These are phyloP conservation scores for Argyresthia goedartella DNA, from an alignment of 2,888 invertebrate genomes.

Conservation along the genomic window DNA sequence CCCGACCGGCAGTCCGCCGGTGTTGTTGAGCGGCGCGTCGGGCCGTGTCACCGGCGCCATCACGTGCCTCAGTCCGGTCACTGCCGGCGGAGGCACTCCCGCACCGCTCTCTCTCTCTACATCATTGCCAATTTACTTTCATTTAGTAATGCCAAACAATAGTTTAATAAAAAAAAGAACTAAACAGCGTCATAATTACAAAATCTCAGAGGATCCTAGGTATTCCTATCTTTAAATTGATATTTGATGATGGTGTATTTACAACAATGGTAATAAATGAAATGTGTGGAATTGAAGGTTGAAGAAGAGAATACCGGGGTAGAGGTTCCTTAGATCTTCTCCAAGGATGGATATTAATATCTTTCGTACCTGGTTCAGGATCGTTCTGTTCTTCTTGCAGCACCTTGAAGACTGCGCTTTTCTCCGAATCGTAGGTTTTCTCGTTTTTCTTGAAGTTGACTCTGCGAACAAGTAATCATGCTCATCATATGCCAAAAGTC, in stretches of 20 bases:
- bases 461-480: slow-evolving; percentile 51
- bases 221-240: too few species aligned
- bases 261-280: too few species aligned
- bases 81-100: slow-evolving; percentile 45
- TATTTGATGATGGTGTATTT: too few species aligned
- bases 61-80: slow-evolving; percentile 78
- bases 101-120: slow-evolving; percentile 36
- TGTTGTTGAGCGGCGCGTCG: slow-evolving; percentile 71
- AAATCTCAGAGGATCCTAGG: too few species aligned
- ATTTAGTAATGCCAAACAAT: too few species aligned
- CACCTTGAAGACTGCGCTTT: slow-evolving; percentile 92
- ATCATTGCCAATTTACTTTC: slow-evolving; percentile 31
- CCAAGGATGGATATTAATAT: not conserved
- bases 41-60: slow-evolving; percentile 79
- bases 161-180: too few species aligned
- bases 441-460: slow-evolving; percentile 97
- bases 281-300: too few species aligned
- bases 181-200: too few species aligned
- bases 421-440: slow-evolving; percentile 86
- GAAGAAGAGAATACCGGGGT: too few species aligned
- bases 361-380: slow-evolving; percentile 79
- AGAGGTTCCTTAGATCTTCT: too few species aligned
- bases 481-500: not conserved
- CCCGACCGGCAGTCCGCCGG: slow-evolving; percentile 83
- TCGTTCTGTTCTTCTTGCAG: slow-evolving; percentile 90